These are phyloP conservation scores for Epicampocera succincta DNA, from an alignment of 2,888 invertebrate species.

Conservation along the genomic window DNA sequence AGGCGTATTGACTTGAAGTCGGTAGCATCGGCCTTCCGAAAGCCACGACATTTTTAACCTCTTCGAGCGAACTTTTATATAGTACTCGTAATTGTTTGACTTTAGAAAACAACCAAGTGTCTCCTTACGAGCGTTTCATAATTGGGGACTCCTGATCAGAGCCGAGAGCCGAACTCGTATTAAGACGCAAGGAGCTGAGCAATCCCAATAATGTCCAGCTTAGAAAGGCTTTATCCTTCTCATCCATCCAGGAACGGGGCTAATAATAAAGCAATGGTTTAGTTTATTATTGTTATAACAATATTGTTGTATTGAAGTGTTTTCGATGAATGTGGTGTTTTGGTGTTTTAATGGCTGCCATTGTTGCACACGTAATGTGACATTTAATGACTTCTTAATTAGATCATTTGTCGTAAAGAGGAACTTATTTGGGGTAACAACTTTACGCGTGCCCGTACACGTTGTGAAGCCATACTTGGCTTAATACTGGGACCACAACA, in stretches of 20 bases:
- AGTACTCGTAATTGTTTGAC: too few relatives aligned
- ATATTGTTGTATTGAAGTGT: conserved; percentile 5
- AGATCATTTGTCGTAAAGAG: conserved; percentile 67
- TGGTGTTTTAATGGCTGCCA: conserved; percentile 23
- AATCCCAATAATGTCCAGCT: too few relatives aligned
- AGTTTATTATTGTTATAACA: conserved; percentile 29
- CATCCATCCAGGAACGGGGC: background rate
- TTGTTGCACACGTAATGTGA: conserved; percentile 56
- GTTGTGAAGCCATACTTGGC: background rate
- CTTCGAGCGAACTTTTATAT: too few relatives aligned
- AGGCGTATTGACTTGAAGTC: too few relatives aligned
- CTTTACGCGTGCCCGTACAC: conserved; percentile 40
- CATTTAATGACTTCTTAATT: conserved; percentile 72
- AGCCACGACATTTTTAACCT: too few relatives aligned
- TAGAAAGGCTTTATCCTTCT: too few relatives aligned
- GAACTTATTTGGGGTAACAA: conserved; percentile 67
- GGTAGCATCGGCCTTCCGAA: too few relatives aligned
- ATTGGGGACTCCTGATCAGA: too few relatives aligned
- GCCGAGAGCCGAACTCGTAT: too few relatives aligned
- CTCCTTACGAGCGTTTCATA: too few relatives aligned
- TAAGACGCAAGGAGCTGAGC: too few relatives aligned
- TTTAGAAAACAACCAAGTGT: too few relatives aligned
- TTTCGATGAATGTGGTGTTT: conserved; percentile 23
- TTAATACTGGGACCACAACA: conserved; percentile 39
- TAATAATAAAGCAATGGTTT: conserved; percentile 46